Conservation (phyloP, 2,113 vertebrate genomes). For the Antechinus flavipes region DNA sequence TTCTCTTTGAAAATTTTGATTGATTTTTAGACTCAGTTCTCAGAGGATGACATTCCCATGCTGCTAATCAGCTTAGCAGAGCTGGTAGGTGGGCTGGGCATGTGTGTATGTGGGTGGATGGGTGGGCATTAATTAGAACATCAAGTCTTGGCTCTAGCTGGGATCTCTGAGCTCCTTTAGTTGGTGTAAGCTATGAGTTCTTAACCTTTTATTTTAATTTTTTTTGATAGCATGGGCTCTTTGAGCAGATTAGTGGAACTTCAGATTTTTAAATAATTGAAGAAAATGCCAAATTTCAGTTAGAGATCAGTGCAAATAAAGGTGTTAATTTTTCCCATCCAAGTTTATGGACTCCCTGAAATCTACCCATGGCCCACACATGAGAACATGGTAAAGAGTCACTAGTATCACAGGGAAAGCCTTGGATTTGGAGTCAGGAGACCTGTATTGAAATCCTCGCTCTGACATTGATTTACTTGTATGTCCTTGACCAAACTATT, state of each 20-base stretch:
- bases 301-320: neutral
- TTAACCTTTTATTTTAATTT: neutral
- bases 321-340: neutral
- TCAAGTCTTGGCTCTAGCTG: neutral
- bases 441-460: neutral
- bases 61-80: neutral
- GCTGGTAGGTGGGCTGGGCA: neutral
- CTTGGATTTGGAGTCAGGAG: neutral
- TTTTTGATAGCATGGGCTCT: neutral
- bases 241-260: neutral
- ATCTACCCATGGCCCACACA: neutral
- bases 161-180: neutral
- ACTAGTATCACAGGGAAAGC: neutral
- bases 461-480: neutral
- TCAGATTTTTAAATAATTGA: neutral
- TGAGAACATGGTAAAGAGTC: neutral
- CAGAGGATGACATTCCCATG: neutral
- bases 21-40: neutral
- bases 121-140: neutral
- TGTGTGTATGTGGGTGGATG: neutral
- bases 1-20: neutral
- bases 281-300: neutral
- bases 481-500: neutral
- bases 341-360: neutral
- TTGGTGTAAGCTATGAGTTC: neutral